Base-by-base conservation (phyloP, 2,113 vertebrate genomes). In the Tyrannus savana region DNA sequence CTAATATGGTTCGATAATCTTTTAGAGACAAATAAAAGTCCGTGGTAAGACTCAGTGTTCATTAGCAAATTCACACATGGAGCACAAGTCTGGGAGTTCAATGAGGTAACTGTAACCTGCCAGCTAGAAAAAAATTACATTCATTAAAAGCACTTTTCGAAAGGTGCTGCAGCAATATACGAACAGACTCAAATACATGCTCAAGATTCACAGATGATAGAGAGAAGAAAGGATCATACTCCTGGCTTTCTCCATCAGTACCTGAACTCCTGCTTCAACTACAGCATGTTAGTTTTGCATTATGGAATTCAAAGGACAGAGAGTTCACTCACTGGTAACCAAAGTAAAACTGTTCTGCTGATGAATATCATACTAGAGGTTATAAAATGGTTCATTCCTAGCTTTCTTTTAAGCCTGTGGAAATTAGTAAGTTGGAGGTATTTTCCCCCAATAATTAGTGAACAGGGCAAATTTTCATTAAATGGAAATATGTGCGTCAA, bases 31-130 rank as follows among this genome's bases (percentile, higher is more conserved):
- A 24, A 39, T 21, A 80, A 68, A 93, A 90, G 63, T 62, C 73
- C 60, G 53, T 23, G 91, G 58, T 59, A 88, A 76, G 75, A 80
- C 39, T 55, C 87, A 84, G 68, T 7, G 17, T 63, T 84, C 79
- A 92, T 80, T 89, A 85, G 67, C 84, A 95, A 93, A 91, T 89
- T 95, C 87, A 95, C 87, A 94, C 73, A 37, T 82, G 50, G 67
- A 87, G 37, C 69, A 91, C 1, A 3, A 78, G 91, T 50, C 78
- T 50, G 63, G 64, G 85, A 87, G 71, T 53, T 71, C 56, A 67
- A 39, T 15, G 59, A 93, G 55, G 42, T 35, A 75, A 69, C 28
- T 66, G 30, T 52, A 90, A 95, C 35, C 56, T 53, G 55, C 24
- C 56, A 74, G 35, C 44, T 35, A 63, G 53, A 85, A 93, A 87